These are phyloP conservation scores for Celastrina argiolus DNA, from an alignment of 2,888 invertebrate species.

Conservation along the genomic window DNA sequence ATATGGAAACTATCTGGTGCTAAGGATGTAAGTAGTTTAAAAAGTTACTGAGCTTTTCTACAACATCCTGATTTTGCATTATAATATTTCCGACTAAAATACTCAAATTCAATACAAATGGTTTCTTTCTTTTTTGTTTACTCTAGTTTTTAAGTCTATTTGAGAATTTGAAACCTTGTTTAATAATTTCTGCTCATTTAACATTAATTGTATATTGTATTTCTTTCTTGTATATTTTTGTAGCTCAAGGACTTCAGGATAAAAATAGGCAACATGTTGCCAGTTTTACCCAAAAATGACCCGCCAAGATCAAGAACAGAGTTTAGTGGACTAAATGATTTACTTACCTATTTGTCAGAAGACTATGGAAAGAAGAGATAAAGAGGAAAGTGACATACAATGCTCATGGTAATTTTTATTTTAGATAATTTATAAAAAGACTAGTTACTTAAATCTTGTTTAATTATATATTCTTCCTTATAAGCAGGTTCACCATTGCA, in stretches of 20 bases:
- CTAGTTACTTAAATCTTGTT: slow-evolving; percentile 85
- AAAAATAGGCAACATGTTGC: slow-evolving; percentile 87
- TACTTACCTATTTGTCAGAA: slow-evolving; percentile 86
- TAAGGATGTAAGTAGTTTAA: slow-evolving; percentile 80
- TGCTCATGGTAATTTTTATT: slow-evolving; percentile 15
- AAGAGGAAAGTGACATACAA: slow-evolving; percentile 35
- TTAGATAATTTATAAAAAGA: slow-evolving; percentile 26
- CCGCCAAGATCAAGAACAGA: slow-evolving; percentile 90
- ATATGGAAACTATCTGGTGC: slow-evolving; percentile 95
- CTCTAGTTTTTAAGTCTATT: too few relatives aligned
- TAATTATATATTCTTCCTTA: slow-evolving; percentile 86
- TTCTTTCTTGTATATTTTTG: slow-evolving; percentile 34
- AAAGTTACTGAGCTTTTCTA: background rate
- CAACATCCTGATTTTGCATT: too few relatives aligned
- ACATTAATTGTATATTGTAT: background rate
- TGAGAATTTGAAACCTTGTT: too few relatives aligned
- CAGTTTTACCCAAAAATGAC: slow-evolving; percentile 86
- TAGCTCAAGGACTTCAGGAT: slow-evolving; percentile 89
- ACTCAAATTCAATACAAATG: too few relatives aligned
- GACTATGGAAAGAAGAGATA: slow-evolving; percentile 58
- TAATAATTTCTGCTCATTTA: too few relatives aligned
- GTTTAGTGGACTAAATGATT: slow-evolving; percentile 89
- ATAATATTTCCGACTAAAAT: too few relatives aligned
- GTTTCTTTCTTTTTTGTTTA: too few relatives aligned
- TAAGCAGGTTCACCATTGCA: slow-evolving; percentile 84